A percentile compares a stretch with the other conserved stretches of the same genome.
Conservation (phyloP, 2,888 invertebrate genomes). For the Phortica okadai region DNA sequence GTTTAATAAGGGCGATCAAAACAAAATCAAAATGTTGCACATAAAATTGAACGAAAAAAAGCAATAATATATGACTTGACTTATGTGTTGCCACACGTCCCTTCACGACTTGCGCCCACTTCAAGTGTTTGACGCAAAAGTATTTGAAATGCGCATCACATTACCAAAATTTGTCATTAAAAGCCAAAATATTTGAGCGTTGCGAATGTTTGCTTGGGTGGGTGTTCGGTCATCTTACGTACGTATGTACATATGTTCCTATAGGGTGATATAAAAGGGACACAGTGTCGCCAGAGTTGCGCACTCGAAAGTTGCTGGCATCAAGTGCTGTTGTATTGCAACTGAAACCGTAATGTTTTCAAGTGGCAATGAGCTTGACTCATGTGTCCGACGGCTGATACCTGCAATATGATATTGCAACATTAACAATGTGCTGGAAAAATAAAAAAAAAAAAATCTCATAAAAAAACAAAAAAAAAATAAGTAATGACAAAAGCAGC, state of each 20-base stretch:
- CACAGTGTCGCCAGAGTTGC: neutral
- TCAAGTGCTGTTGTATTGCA: neutral
- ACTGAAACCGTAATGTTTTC: neutral
- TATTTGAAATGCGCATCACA: constrained; percentile 22
- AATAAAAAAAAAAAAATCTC: neutral
- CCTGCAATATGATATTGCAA: constrained; percentile 23
- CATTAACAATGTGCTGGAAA: neutral
- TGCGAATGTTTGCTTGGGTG: neutral
- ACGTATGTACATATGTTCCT: neutral
- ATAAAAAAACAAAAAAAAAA: neutral
- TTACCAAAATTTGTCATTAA: constrained; percentile 28
- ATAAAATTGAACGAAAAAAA: constrained; percentile 1
- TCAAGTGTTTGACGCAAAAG: neutral
- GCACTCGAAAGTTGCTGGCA: neutral
- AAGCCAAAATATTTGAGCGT: constrained; percentile 25
- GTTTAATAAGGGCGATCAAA: constrained; percentile 18
- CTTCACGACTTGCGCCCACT: neutral
- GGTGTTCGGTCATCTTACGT: neutral
- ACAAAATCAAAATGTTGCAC: constrained; percentile 3
- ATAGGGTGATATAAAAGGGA: neutral
- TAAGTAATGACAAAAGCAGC: neutral
- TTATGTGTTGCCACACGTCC: neutral
- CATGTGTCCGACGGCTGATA: neutral
- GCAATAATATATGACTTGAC: neutral
- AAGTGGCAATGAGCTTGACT: neutral